Evolutionary conservation across 2,888 invertebrate genomes (phyloP).

Genomic region (Chloroclysta siterata): DNA sequence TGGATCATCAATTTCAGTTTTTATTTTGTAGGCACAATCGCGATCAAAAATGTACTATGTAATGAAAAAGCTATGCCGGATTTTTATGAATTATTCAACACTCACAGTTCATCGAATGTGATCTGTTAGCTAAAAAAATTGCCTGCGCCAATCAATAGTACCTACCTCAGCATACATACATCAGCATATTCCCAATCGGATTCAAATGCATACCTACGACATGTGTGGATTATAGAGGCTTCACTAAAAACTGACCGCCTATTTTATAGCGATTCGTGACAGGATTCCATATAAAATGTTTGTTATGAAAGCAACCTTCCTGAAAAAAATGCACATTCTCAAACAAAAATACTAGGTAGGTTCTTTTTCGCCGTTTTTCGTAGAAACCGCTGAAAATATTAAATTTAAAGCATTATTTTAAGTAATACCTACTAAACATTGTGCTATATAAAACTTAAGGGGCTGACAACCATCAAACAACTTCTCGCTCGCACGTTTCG

Average conservation of each 20-base stretch:
- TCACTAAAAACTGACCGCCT: slow-evolving; percentile 42
- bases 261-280: slow-evolving; percentile 49
- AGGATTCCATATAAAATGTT: slow-evolving; percentile 27
- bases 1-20: neutral
- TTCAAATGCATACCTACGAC: slow-evolving; percentile 34
- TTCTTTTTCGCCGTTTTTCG: too few relatives aligned
- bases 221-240: slow-evolving; percentile 45
- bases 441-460: neutral
- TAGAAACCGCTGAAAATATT: too few relatives aligned
- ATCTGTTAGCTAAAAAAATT: slow-evolving; percentile 27
- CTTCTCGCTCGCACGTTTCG: too few relatives aligned
- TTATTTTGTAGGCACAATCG: neutral
- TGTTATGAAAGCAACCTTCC: neutral
- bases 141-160: slow-evolving; percentile 37
- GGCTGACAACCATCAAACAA: too few relatives aligned
- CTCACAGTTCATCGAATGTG: slow-evolving; percentile 22
- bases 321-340: too few relatives aligned
- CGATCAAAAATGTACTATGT: neutral
- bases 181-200: slow-evolving; percentile 44
- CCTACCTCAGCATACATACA: slow-evolving; percentile 32
- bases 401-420: too few relatives aligned
- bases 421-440: too few relatives aligned
- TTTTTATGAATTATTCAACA: slow-evolving; percentile 27
- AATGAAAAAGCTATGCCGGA: neutral
- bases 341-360: too few relatives aligned